phyloP scores from a whole-genome alignment of 2,113 vertebrate species.

The Anguilla japonica region DNA sequence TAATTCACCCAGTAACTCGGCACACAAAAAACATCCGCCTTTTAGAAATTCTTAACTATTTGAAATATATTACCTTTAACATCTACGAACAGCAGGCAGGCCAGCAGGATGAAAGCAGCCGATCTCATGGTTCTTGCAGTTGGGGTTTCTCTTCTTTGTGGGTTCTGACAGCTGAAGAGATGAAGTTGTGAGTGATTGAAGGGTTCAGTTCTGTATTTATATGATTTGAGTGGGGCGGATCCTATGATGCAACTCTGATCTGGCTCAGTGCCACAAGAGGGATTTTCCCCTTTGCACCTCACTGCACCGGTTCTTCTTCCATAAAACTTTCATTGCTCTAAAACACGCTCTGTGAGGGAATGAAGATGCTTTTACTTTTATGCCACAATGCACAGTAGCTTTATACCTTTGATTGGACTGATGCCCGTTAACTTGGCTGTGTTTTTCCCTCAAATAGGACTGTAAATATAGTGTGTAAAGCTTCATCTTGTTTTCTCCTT shows the following conservation, averaged over 20 bases:
- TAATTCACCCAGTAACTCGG: too few species aligned
- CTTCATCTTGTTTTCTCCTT: neutral
- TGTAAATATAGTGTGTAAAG: neutral
- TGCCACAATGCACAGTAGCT: neutral
- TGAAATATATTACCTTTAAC: slow-evolving; percentile 13
- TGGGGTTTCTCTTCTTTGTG: neutral
- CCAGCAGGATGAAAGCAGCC: slow-evolving; percentile 11
- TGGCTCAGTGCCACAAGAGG: neutral
- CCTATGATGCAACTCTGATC: neutral
- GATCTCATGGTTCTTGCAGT: slow-evolving; percentile 3
- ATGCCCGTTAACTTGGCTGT: too few species aligned
- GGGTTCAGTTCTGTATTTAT: slow-evolving; percentile 4
- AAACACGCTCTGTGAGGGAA: neutral
- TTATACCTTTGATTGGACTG: neutral
- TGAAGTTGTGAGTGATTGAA: slow-evolving; percentile 9
- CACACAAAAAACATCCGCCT: too few species aligned
- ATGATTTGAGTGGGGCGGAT: neutral
- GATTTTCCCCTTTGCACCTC: neutral
- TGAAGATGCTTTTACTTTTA: neutral
- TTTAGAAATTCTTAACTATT: neutral
- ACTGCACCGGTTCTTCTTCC: neutral
- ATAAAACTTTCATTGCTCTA: neutral
- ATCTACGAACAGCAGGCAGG: slow-evolving; percentile 12
- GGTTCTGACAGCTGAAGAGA: neutral
- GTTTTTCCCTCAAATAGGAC: neutral